phyloP scores from a whole-genome alignment of 2,888 invertebrate genomes.

The Marronus borbonicus region DNA sequence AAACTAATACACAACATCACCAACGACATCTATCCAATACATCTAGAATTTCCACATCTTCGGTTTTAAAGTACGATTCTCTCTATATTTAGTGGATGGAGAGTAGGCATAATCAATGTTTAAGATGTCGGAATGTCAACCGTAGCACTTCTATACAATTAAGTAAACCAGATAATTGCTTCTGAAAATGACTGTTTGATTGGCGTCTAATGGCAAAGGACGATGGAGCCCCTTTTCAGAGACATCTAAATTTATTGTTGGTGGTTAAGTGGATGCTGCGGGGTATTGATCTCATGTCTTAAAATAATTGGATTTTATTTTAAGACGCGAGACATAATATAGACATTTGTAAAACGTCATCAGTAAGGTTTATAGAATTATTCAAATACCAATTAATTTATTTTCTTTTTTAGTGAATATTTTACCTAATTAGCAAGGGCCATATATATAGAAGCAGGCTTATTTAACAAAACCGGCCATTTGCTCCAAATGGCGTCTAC shows the following conservation, averaged over 20 bases:
- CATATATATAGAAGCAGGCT: no score
- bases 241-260: constrained; percentile 29
- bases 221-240: neutral
- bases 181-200: constrained; percentile 42
- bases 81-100: constrained; percentile 40
- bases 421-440: no score
- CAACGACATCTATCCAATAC: constrained; percentile 24
- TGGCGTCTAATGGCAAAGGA: constrained; percentile 27
- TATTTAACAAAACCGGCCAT: no score
- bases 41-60: neutral
- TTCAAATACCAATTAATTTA: no score
- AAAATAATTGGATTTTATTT: constrained; percentile 18
- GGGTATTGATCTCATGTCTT: constrained; percentile 18
- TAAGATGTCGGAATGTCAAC: constrained; percentile 23
- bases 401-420: no score
- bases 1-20: constrained; percentile 8
- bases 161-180: constrained; percentile 40
- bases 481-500: no score
- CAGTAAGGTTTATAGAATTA: no score
- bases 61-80: neutral
- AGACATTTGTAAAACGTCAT: no score
- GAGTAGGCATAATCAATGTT: constrained; percentile 30
- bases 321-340: neutral
- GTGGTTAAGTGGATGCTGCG: constrained; percentile 9
- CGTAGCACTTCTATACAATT: constrained; percentile 27